A percentile compares a stretch with the other conserved stretches of the same genome.
These are phyloP conservation scores for Palythoa heliodiscus DNA, from an alignment of 92 coral and sea anemone genomes.

Conservation along the genomic window DNA sequence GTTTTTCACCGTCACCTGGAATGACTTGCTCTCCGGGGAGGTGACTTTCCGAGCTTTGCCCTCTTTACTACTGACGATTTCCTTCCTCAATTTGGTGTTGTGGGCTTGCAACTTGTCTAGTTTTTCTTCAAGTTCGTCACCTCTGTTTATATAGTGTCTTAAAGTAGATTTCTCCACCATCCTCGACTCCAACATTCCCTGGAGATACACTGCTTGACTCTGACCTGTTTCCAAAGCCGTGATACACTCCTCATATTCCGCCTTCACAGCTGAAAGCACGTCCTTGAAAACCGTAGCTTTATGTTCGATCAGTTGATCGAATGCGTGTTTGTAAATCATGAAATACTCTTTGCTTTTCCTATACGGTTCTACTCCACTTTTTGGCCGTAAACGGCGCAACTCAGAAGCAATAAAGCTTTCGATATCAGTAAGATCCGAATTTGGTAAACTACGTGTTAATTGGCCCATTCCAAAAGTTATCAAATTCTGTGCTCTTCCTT, in stretches of 20 bases:
- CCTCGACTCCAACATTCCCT: conserved; percentile 81
- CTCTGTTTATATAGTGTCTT: conserved; percentile 73
- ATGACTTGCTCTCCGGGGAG: conserved; percentile 62
- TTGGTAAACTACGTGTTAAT: conserved; percentile 44
- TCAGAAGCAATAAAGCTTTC: conserved; percentile 73
- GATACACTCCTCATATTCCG: conserved; percentile 83
- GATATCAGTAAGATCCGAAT: conserved; percentile 65
- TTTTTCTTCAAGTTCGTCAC: conserved; percentile 85
- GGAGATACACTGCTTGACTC: conserved; percentile 79
- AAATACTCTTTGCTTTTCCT: conserved; percentile 71
- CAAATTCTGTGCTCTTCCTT: neutral
- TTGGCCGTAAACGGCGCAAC: conserved; percentile 53
- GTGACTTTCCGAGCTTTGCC: conserved; percentile 59
- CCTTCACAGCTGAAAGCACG: conserved; percentile 77
- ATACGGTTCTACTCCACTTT: conserved; percentile 21
- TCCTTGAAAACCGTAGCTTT: conserved; percentile 82
- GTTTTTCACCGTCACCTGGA: conserved; percentile 59
- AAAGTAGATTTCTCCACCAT: conserved; percentile 83
- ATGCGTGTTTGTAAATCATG: conserved; percentile 80
- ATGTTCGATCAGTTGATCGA: conserved; percentile 81
- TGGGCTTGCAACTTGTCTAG: conserved; percentile 58
- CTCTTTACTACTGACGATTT: conserved; percentile 52
- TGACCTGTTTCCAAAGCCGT: conserved; percentile 88
- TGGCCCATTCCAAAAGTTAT: conserved; percentile 27
- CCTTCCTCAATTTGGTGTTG: conserved; percentile 61